These are phyloP conservation scores for Apantesis nais DNA, from an alignment of 2,888 invertebrate genomes.

Conservation along the genomic window DNA sequence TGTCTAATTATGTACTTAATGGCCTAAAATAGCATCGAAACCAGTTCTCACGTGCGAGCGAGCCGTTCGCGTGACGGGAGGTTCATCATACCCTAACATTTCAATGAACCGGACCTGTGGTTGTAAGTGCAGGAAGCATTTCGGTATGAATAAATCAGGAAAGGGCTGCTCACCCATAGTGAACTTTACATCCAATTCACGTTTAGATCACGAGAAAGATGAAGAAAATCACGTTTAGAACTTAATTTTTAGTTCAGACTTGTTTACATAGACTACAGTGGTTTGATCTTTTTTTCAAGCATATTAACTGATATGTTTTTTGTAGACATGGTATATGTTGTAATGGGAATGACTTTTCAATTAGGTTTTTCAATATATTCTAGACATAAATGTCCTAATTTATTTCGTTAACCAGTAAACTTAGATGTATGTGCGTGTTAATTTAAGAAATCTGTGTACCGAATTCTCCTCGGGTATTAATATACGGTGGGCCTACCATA, in stretches of 20 bases:
- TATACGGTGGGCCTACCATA: background rate
- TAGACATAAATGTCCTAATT: background rate
- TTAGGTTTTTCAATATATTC: background rate
- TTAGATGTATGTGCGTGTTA: background rate
- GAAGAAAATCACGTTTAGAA: too few species aligned
- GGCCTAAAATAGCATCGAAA: constrained; percentile 60
- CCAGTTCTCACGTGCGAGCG: constrained; percentile 64
- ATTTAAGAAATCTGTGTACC: background rate
- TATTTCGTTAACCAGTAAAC: background rate
- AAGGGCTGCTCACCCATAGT: background rate
- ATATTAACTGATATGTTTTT: background rate
- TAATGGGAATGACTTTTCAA: too few species aligned
- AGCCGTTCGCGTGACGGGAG: constrained; percentile 62
- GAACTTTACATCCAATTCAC: background rate
- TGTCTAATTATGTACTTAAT: constrained; percentile 38
- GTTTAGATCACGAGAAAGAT: too few species aligned
- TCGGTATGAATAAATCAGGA: constrained; percentile 6
- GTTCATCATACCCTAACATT: constrained; percentile 73
- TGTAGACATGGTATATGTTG: too few species aligned
- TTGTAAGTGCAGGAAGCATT: constrained; percentile 13
- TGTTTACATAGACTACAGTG: background rate
- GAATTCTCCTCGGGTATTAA: background rate
- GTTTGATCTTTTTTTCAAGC: background rate
- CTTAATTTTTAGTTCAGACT: background rate
- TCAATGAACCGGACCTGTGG: constrained; percentile 65